Percentiles rank a stretch among this genome's conserved stretches.
phyloP scores from a whole-genome alignment of 2,113 vertebrate species.

The Ctenomys sociabilis region DNA sequence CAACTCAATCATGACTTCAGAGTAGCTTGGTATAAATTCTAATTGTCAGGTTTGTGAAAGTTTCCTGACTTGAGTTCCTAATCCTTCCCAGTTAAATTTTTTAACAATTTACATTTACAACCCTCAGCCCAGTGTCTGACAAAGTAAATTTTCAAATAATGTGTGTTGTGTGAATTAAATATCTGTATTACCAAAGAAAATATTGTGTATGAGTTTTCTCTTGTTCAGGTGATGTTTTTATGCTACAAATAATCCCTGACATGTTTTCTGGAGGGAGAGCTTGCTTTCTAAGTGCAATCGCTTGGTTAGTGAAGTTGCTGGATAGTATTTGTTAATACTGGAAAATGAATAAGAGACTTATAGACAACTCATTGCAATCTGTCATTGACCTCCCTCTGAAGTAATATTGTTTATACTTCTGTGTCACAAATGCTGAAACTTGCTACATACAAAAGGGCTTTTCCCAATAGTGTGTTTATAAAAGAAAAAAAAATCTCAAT shows the following conservation, averaged over 20 bases:
- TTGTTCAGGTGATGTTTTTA: not conserved
- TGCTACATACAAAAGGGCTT: constrained; percentile 31
- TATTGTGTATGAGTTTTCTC: not conserved
- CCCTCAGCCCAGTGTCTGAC: not conserved
- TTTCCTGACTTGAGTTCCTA: constrained; percentile 57
- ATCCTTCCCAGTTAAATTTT: constrained; percentile 55
- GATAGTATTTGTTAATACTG: constrained; percentile 39
- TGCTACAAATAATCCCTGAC: constrained; percentile 11
- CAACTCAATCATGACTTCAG: constrained; percentile 50
- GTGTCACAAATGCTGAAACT: constrained; percentile 51
- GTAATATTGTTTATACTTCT: constrained; percentile 17
- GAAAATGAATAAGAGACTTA: constrained; percentile 55
- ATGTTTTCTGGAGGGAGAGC: constrained; percentile 41
- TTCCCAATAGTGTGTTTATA: constrained; percentile 47
- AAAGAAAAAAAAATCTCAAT: constrained; percentile 42
- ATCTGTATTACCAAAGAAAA: constrained; percentile 35
- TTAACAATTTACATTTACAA: constrained; percentile 16
- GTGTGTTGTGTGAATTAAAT: constrained; percentile 32
- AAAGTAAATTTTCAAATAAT: constrained; percentile 52
- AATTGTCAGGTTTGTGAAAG: constrained; percentile 40
- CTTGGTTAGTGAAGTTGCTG: constrained; percentile 32
- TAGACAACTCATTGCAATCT: not conserved
- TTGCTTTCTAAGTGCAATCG: constrained; percentile 53
- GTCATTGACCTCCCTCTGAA: constrained; percentile 43
- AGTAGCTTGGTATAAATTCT: constrained; percentile 7